Evolutionary conservation across 2,113 vertebrate species (phyloP), one percentile per base, ranked within the genome.

Genomic region (Alethe castanea): DNA sequence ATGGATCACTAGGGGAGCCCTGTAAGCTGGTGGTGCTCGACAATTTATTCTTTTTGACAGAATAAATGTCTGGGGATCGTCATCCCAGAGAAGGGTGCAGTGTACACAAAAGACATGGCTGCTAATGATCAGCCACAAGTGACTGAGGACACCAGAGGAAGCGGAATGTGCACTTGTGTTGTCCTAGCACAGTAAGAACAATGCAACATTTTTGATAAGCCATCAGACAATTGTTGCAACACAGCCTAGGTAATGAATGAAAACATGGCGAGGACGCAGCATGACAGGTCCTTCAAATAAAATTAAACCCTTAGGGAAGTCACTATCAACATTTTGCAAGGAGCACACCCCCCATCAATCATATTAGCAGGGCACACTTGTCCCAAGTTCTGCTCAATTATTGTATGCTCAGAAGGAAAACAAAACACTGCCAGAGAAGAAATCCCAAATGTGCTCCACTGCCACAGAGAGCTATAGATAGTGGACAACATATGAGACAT

Each of bases 161-260:
- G 53, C 0, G 0, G 14, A 71, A 83, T 23, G 72, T 67, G 69
- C 40, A 33, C 44, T 81, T 5, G 0, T 1, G 25, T 44, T 10
- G 1, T 19, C 31, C 29, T 5, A 54, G 76, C 53, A 57, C 47
- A 50, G 11, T 5, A 40, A 74, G 28, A 85, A 91, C 53, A 82
- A 56, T 4, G 33, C 20, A n/a, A 67, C 11, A 12, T 48, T 69
- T 84, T 31, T 77, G 26, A 66, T 62, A 85, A 91, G 59, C 52
- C 64, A 67, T 56, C 73, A 56, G 76, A 70, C 36, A 79, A 20
- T n/a, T 19, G 44, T 72, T 70, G 86, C 77, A 59, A 76, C 60
- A 31, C n/a, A 72, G 87, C 66, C 61, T 13, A 36, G 48, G 61
- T 74, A 65, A 65, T 14, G 67, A 92, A 69, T 7, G 54, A 76